phyloP scores from a whole-genome alignment of 92 coral and sea anemone genomes.

The Bergia sp. region DNA sequence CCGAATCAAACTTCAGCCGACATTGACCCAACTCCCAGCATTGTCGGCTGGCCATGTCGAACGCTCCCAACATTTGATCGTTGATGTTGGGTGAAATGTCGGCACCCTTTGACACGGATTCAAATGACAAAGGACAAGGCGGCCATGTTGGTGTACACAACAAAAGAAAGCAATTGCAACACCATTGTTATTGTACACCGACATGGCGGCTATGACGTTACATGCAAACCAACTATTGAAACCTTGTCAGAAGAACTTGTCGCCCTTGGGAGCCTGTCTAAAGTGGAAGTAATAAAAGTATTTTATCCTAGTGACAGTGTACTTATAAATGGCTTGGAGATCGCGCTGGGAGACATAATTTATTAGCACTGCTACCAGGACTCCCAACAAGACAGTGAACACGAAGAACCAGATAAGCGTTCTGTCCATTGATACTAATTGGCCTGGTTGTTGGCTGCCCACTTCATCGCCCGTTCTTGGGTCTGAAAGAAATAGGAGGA shows the following conservation, averaged over 20 bases:
- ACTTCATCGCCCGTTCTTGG: not conserved
- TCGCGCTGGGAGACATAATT: constrained; percentile 71
- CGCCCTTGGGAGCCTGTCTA: constrained; percentile 60
- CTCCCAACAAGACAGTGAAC: constrained; percentile 61
- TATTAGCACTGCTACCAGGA: constrained; percentile 63
- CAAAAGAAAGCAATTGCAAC: no score
- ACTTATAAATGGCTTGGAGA: constrained; percentile 59
- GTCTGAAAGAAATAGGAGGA: not conserved
- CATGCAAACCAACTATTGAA: not conserved
- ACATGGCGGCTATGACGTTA: no score
- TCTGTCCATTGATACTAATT: constrained; percentile 50
- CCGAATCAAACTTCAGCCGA: no score
- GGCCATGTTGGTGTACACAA: no score
- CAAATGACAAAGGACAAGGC: no score
- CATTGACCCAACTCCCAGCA: no score
- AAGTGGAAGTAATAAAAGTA: constrained; percentile 86
- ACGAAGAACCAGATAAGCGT: constrained; percentile 76
- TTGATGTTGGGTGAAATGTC: no score
- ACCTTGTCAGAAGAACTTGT: constrained; percentile 61
- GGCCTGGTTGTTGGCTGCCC: constrained; percentile 26
- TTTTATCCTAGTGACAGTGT: constrained; percentile 74
- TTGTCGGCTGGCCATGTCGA: no score
- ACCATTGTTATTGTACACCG: no score
- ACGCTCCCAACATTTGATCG: no score
- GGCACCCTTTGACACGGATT: no score